phyloP scores from a whole-genome alignment of 2,888 invertebrate species.

The Rhogogaster chlorosoma region DNA sequence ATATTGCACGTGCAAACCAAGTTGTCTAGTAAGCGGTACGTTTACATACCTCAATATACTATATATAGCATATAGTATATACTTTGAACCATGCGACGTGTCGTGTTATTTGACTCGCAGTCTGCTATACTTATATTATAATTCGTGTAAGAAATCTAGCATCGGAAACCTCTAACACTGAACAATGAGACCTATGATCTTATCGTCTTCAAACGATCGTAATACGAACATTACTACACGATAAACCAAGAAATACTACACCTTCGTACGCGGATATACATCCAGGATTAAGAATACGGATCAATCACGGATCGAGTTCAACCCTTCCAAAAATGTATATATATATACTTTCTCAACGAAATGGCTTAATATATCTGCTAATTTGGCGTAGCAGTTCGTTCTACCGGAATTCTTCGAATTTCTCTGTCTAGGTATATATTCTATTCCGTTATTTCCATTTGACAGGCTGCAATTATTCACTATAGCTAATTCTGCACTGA shows the following conservation, averaged over 20 bases:
- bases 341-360: background rate
- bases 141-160: slow-evolving; percentile 27
- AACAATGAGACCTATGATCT: slow-evolving; percentile 17
- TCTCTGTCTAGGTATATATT: background rate
- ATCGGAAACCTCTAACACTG: slow-evolving; percentile 6
- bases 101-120: slow-evolving; percentile 32
- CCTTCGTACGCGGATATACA: background rate
- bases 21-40: slow-evolving; percentile 38
- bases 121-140: slow-evolving; percentile 19
- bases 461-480: background rate
- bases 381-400: background rate
- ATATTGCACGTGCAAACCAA: slow-evolving; percentile 39
- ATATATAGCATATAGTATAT: background rate
- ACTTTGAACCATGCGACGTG: slow-evolving; percentile 14
- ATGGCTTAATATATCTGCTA: background rate
- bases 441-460: background rate
- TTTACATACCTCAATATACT: background rate
- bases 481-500: background rate
- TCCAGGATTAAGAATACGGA: background rate
- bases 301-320: background rate
- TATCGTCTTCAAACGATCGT: slow-evolving; percentile 30
- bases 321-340: background rate
- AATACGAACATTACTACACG: slow-evolving; percentile 17
- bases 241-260: background rate
- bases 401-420: background rate